A percentile compares a stretch with the other conserved stretches of the same genome.
These are phyloP conservation scores for Xenopus borealis DNA, from an alignment of 2,113 vertebrate species.

Conservation along the genomic window DNA sequence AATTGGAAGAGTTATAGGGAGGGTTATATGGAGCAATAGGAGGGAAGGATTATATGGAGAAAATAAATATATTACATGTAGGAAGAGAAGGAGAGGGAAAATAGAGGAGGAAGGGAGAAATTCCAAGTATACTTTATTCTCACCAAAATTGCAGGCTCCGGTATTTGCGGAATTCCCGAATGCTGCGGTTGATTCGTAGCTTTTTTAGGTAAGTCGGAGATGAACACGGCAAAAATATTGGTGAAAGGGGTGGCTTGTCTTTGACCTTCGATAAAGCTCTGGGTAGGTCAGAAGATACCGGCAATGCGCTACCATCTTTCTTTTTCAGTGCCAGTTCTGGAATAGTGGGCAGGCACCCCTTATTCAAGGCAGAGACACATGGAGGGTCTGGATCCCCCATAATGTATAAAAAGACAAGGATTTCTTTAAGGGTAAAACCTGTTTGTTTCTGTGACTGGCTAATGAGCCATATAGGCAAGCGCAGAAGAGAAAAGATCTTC, in stretches of 20 bases:
- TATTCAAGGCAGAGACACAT: not conserved
- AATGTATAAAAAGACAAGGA: no score
- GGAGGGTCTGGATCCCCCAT: not conserved
- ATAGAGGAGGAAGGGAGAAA: not conserved
- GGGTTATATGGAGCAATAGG: slow-evolving; percentile 5
- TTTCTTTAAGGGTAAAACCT: no score
- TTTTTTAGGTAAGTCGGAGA: slow-evolving; percentile 36
- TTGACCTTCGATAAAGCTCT: not conserved
- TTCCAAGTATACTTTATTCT: not conserved
- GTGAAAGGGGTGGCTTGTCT: slow-evolving; percentile 7
- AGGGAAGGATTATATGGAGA: not conserved
- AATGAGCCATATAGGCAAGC: no score
- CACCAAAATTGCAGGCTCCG: slow-evolving; percentile 37
- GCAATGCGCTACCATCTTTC: not conserved
- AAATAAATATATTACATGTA: not conserved
- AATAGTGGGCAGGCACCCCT: slow-evolving; percentile 9
- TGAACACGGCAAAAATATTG: slow-evolving; percentile 9
- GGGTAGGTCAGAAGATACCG: not conserved
- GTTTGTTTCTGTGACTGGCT: no score
- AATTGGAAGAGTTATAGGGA: no score
- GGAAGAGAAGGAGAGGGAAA: not conserved
- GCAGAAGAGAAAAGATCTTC: no score
- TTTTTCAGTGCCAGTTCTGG: slow-evolving; percentile 10
- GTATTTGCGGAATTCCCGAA: slow-evolving; percentile 31
- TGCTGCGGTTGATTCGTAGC: slow-evolving; percentile 32